Conservation (phyloP, 2,888 invertebrate genomes). For the Aromia moschata region DNA sequence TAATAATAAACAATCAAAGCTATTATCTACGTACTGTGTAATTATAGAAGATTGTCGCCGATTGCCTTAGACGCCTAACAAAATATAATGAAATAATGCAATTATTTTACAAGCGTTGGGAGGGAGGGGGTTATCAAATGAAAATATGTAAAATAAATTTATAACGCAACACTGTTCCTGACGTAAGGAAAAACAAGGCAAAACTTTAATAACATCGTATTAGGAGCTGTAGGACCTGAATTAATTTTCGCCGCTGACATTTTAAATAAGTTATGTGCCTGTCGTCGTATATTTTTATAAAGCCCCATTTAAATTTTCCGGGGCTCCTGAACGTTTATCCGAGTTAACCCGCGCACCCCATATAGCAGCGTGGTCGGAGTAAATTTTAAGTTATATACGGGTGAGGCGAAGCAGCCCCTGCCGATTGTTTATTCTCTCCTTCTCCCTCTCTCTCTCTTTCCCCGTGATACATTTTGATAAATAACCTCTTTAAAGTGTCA, state of each 20-base stretch:
- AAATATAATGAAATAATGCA: no score
- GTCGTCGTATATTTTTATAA: conserved; percentile 60
- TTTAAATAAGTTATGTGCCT: conserved; percentile 59
- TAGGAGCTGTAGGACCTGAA: conserved; percentile 55
- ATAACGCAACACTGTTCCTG: conserved; percentile 53
- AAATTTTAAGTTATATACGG: conserved; percentile 26
- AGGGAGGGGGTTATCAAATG: no score
- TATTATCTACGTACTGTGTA: no score
- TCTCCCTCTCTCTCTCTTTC: no score
- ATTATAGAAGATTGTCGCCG: no score
- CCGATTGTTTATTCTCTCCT: conserved; percentile 36
- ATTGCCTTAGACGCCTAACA: no score
- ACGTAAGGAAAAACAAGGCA: conserved; percentile 52
- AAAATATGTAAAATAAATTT: conserved; percentile 47
- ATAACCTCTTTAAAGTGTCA: conserved; percentile 57
- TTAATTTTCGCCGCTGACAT: conserved; percentile 59
- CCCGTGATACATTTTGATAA: conserved; percentile 49
- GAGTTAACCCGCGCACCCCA: conserved; percentile 42
- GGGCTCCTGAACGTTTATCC: conserved; percentile 45
- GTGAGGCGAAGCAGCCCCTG: conserved; percentile 27
- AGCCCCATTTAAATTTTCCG: conserved; percentile 53
- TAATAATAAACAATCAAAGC: no score
- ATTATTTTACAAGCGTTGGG: no score
- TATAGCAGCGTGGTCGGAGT: conserved; percentile 25
- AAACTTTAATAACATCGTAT: conserved; percentile 55